Evolutionary conservation across 2,888 invertebrate species (phyloP).

Genomic region (Leucophora obtusa): DNA sequence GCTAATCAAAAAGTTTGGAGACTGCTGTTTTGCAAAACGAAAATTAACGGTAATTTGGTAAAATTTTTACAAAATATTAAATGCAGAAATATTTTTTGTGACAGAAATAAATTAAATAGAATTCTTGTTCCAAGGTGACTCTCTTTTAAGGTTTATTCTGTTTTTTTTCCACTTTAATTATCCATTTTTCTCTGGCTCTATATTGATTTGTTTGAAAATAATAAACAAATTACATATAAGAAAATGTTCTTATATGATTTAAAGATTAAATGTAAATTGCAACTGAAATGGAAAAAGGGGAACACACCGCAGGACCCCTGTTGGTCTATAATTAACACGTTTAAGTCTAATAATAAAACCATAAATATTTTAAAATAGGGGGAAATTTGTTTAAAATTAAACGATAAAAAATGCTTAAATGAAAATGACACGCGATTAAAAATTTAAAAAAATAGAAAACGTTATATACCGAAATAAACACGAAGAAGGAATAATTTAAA

Average conservation of each 20-base stretch:
- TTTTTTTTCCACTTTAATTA: not conserved
- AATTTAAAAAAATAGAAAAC: slow-evolving; percentile 18
- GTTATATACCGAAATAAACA: slow-evolving; percentile 10
- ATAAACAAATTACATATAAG: not conserved
- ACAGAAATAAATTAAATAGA: too few species aligned
- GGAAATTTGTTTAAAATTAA: slow-evolving; percentile 32
- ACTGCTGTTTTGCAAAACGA: too few species aligned
- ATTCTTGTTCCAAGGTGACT: too few species aligned
- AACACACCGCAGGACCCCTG: not conserved
- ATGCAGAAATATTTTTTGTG: too few species aligned
- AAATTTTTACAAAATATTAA: too few species aligned
- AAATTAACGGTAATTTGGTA: too few species aligned
- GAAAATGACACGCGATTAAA: slow-evolving; percentile 52
- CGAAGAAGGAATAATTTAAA: slow-evolving; percentile 26
- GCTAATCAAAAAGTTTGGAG: too few species aligned
- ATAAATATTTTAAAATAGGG: slow-evolving; percentile 35
- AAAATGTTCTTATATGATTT: not conserved
- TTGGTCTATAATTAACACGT: slow-evolving; percentile 24
- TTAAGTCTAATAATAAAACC: slow-evolving; percentile 14
- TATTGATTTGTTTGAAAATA: not conserved
- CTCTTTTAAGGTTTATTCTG: too few species aligned
- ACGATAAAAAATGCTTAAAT: slow-evolving; percentile 40
- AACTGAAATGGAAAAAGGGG: not conserved
- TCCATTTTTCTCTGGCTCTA: not conserved
- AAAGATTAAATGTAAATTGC: not conserved